phyloP scores from a whole-genome alignment of 2,797 vertebrate species.

The Poecilia gillii region DNA sequence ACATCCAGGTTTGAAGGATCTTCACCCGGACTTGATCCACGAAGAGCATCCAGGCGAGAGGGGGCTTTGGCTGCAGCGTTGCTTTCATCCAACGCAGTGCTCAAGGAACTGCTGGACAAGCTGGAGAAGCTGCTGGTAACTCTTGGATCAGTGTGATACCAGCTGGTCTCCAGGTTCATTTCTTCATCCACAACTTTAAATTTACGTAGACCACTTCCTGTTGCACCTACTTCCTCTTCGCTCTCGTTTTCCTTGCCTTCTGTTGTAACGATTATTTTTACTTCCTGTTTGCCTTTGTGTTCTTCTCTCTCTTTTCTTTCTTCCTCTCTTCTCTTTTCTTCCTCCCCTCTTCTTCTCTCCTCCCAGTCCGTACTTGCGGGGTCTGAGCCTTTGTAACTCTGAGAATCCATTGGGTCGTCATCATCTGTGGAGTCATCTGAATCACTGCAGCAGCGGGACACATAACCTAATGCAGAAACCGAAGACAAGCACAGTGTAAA shows the following conservation, averaged over 20 bases:
- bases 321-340: slow-evolving; percentile 72
- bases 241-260: slow-evolving; percentile 65
- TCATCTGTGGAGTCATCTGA: slow-evolving; percentile 91
- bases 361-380: slow-evolving; percentile 78
- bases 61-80: slow-evolving; percentile 67
- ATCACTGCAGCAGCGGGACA: slow-evolving; percentile 92
- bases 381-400: slow-evolving; percentile 65
- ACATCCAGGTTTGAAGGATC: slow-evolving; percentile 76
- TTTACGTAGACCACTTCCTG: slow-evolving; percentile 60
- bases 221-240: slow-evolving; percentile 67
- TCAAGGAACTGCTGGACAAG: slow-evolving; percentile 89
- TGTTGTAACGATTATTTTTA: slow-evolving; percentile 81
- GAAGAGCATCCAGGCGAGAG: slow-evolving; percentile 43
- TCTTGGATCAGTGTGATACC: slow-evolving; percentile 85
- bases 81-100: slow-evolving; percentile 89
- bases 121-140: slow-evolving; percentile 85
- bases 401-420: slow-evolving; percentile 85
- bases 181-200: slow-evolving; percentile 68
- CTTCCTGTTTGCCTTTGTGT: slow-evolving; percentile 76
- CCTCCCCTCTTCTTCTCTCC: slow-evolving; percentile 72
- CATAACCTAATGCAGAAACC: slow-evolving; percentile 84
- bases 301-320: slow-evolving; percentile 76
- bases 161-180: slow-evolving; percentile 78
- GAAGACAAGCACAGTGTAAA: slow-evolving; percentile 26
- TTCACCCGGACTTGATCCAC: slow-evolving; percentile 70